Base-by-base conservation (phyloP, 2,113 vertebrate genomes). In the Myocastor coypus region DNA sequence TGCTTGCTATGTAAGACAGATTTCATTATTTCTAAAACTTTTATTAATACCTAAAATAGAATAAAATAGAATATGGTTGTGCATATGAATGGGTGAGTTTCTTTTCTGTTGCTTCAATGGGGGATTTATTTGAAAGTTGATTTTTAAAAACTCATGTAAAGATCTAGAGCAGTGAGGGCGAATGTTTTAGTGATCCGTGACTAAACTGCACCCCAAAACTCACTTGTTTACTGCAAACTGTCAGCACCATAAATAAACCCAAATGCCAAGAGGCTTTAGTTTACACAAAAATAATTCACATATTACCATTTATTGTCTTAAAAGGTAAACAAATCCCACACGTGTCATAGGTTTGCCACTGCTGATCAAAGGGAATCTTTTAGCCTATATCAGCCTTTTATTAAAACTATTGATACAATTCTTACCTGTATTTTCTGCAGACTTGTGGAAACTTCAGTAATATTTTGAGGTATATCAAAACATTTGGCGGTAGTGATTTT, bases 401-500 rank as follows among this genome's bases (percentile, higher is more conserved):
- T 52, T 63, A 68, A 40, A 40, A 73, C 9, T 75, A 42, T 10
- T 3, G 20, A 26, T 64, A 94, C 7, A 26, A 40, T 5, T 87
- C 68, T 98, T 98, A 99, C 99, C 98, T 99, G 99, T 98, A 99
- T 99, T 98, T 99, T 99, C 97, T 99, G 99, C 91, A 99, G 98
- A 95, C 98, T 99, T 7, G 97, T 92, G 30, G 99, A 98, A 95
- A 98, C 99, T 98, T 99, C 99, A 14, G 89, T 97, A 68, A 99
- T 98, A 97, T 98, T 99, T 92, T 99, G 99, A 92, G 99, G 99
- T 80, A 99, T 98, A 20, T 99, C 99, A 95, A 99, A 99, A 97
- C 99, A 99, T 96, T 99, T 99, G 97, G 99, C 99, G 0, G 99
- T 99, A 91, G 98, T 99, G 98, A 99, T 99, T 98, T 99, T 99